Evolutionary conservation across 2,888 invertebrate genomes (phyloP), one percentile per base, ranked within the genome.

Genomic region (Cosmia trapezina): DNA sequence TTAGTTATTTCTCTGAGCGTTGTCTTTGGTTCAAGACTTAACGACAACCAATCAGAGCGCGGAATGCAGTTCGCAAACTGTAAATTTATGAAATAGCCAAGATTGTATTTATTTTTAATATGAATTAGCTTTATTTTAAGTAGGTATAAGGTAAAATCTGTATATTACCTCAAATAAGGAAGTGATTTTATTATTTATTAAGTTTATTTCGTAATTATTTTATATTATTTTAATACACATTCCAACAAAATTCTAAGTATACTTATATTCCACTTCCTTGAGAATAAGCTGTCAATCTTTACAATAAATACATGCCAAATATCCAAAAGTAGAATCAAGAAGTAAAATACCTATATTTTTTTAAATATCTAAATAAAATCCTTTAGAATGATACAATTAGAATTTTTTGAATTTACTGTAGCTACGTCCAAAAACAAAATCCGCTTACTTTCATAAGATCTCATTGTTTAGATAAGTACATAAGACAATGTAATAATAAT

Each of bases 241-340:
- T 80, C 56, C 74, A 56, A 22, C 4, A 60, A 60, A 19, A 47
- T 49, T 11, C 14, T 12, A n/a, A 14, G 28, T 7, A n/a, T 19
- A 37, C 14, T 49, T 56, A 51, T 51, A 6, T 0, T 37, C 28
- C 3, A 28, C 7, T 33, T 33, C 17, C n/a, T 63, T n/a, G 4
- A 45, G 19, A 53, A 49, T 49, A 73, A 79, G 37, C 49, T 54
- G 2, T 43, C 28, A 79, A 76, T 54, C 17, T 37, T 49, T 43
- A 80, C 64, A 80, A 73, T 80, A 80, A 65, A 12, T 61, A 45
- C 17, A 57, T 78, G 78, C 78, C 78, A 81, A 78, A 78, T 74
- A 54, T 65, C 47, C 8, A 60, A 63, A 56, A 64, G 41, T 63
- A 43, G 43, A 62, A 41, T 43, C 56, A 51, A 54, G 19, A 67